These are phyloP conservation scores for Hassar affinis DNA, from an alignment of 2,113 vertebrate species.

Conservation along the genomic window DNA sequence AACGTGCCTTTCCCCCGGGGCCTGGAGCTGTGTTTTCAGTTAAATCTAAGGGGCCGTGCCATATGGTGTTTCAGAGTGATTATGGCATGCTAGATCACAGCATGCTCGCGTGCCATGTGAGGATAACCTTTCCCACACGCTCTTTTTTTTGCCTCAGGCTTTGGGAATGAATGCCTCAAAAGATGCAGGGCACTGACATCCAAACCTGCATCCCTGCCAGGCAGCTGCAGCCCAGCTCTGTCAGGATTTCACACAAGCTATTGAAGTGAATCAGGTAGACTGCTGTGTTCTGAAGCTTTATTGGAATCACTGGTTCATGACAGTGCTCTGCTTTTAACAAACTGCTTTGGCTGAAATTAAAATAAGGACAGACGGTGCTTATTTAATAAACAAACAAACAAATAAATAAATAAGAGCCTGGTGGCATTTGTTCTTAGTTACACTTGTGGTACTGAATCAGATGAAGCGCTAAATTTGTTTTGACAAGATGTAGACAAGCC, in stretches of 20 bases:
- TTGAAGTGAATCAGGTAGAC: conserved; percentile 31
- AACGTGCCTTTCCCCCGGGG: conserved; percentile 3
- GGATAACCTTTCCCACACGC: conserved; percentile 30
- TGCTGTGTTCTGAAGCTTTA: conserved; percentile 4
- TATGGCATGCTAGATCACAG: conserved; percentile 37
- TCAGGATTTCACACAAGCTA: conserved; percentile 12
- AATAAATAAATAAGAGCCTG: not conserved
- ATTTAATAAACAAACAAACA: conserved; percentile 2
- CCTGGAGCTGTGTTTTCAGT: conserved; percentile 24
- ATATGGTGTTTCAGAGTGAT: conserved; percentile 30
- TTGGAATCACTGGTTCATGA: conserved; percentile 12
- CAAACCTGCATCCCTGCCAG: conserved; percentile 23
- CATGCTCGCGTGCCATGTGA: conserved; percentile 10
- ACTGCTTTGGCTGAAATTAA: not conserved
- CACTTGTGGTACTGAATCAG: conserved; percentile 39
- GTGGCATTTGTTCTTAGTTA: conserved; percentile 31
- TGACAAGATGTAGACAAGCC: conserved; percentile 47
- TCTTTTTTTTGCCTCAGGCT: conserved; percentile 41
- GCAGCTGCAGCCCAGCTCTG: conserved; percentile 6
- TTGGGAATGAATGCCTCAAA: conserved; percentile 20
- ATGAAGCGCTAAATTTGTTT: conserved; percentile 32
- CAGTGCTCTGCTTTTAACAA: not conserved
- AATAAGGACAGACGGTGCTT: not conserved
- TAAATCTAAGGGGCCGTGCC: conserved; percentile 15
- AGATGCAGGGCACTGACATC: conserved; percentile 28